A percentile compares a stretch with the other conserved stretches of the same genome.
Evolutionary conservation across 2,888 invertebrate genomes (phyloP).

Genomic region (Empis stercorea): DNA sequence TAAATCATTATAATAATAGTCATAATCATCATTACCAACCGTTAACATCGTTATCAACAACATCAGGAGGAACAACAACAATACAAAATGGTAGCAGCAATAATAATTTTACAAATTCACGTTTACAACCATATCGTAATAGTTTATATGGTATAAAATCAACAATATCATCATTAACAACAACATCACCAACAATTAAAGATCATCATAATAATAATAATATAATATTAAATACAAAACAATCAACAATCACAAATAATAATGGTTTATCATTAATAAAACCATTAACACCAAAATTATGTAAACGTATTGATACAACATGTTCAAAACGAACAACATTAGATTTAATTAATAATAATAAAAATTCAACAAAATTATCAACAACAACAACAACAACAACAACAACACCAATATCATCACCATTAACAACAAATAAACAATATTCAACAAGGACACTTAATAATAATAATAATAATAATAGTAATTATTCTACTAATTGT

Average conservation of each 20-base stretch:
- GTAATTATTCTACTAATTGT: too few species aligned
- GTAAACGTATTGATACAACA: constrained; percentile 30
- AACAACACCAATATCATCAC: constrained; percentile 8
- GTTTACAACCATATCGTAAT: constrained; percentile 31
- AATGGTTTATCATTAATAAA: constrained; percentile 18
- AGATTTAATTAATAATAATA: constrained; percentile 14
- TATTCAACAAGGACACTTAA: constrained; percentile 9
- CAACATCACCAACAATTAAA: constrained; percentile 4
- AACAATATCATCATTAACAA: neutral
- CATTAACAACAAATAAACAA: constrained; percentile 17
- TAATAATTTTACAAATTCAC: constrained; percentile 18
- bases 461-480: neutral
- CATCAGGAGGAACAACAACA: too few species aligned
- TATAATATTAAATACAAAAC: too few species aligned
- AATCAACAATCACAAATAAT: constrained; percentile 1
- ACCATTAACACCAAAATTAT: constrained; percentile 33
- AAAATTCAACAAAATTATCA: constrained; percentile 10
- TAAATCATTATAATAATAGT: too few species aligned
- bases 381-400: constrained; percentile 11
- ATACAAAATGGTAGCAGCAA: constrained; percentile 2
- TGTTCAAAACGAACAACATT: constrained; percentile 19
- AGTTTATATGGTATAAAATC: constrained; percentile 27
- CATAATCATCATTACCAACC: constrained; percentile 6
- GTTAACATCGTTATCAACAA: constrained; percentile 14
- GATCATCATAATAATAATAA: neutral